Evolutionary conservation across 2,888 invertebrate species (phyloP).

Genomic region (Cecidostiba fungosa): DNA sequence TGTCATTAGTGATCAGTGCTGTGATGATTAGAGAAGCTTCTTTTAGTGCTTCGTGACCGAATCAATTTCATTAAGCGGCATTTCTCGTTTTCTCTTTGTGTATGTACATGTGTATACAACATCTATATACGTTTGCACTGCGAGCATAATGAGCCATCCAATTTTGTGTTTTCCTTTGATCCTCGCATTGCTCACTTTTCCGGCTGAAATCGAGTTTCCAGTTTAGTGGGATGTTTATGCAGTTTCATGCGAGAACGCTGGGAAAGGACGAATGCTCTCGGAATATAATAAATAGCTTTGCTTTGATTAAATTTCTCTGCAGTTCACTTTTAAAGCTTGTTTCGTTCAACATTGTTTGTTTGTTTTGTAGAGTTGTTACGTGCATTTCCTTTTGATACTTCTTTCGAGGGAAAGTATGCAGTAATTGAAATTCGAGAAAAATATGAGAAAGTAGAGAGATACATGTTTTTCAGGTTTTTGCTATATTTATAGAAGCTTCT

Average conservation of each 20-base stretch:
- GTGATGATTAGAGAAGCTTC: neutral
- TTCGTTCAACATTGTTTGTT: neutral
- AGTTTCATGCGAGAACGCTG: neutral
- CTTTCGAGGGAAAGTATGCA: no score
- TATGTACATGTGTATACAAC: neutral
- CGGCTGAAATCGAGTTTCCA: slow-evolving; percentile 34
- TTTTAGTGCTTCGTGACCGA: neutral
- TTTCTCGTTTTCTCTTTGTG: neutral
- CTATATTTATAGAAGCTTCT: no score
- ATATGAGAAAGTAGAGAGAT: no score
- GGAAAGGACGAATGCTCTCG: slow-evolving; percentile 1
- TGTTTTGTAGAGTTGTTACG: neutral
- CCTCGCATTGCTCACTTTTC: neutral
- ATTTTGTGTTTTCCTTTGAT: slow-evolving; percentile 67
- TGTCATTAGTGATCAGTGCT: neutral
- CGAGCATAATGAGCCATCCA: slow-evolving; percentile 63
- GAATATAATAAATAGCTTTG: neutral
- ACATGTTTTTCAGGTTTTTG: no score
- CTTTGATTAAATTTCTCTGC: slow-evolving; percentile 1
- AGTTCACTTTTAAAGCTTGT: neutral
- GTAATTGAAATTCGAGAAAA: no score
- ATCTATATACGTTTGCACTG: neutral
- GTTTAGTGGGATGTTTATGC: slow-evolving; percentile 29
- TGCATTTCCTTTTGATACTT: neutral
- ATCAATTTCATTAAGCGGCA: neutral